phyloP scores from a whole-genome alignment of 2,888 invertebrate species.

The Cosmopolites sordidus region DNA sequence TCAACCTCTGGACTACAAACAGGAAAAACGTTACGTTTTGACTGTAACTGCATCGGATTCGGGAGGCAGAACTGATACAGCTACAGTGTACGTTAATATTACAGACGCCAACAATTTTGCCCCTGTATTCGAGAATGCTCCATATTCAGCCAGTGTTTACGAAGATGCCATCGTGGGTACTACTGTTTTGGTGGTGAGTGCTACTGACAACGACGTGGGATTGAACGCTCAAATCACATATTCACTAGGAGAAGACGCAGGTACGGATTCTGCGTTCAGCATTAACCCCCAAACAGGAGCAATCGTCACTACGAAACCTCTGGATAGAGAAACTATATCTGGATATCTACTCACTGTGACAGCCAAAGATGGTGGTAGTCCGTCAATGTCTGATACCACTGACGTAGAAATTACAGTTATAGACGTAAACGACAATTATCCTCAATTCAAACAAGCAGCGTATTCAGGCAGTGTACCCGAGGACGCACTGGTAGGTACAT shows the following conservation, averaged over 20 bases:
- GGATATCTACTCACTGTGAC: conserved; percentile 87
- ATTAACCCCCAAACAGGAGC: conserved; percentile 93
- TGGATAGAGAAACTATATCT: conserved; percentile 81
- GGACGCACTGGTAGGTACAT: conserved; percentile 73
- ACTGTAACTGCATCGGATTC: conserved; percentile 86
- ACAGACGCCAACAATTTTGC: conserved; percentile 93
- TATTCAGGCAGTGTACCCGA: conserved; percentile 82
- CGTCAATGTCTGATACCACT: conserved; percentile 87
- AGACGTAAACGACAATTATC: conserved; percentile 95
- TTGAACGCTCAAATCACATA: conserved; percentile 88
- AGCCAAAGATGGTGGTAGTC: conserved; percentile 88
- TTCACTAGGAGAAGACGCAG: conserved; percentile 65
- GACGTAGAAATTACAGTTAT: conserved; percentile 92
- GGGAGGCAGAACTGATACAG: conserved; percentile 81
- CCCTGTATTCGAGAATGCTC: conserved; percentile 89
- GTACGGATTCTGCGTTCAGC: conserved; percentile 64
- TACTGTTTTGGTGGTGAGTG: conserved; percentile 86
- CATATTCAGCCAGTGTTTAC: conserved; percentile 84
- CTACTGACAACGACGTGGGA: conserved; percentile 92
- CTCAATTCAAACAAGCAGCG: conserved; percentile 75
- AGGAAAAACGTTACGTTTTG: conserved; percentile 82
- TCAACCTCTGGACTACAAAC: conserved; percentile 88
- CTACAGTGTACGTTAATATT: conserved; percentile 86
- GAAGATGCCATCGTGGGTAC: conserved; percentile 92
- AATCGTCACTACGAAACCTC: conserved; percentile 74